phyloP scores from a whole-genome alignment of 2,888 invertebrate genomes.

The Pycnomerus fuliginosus region DNA sequence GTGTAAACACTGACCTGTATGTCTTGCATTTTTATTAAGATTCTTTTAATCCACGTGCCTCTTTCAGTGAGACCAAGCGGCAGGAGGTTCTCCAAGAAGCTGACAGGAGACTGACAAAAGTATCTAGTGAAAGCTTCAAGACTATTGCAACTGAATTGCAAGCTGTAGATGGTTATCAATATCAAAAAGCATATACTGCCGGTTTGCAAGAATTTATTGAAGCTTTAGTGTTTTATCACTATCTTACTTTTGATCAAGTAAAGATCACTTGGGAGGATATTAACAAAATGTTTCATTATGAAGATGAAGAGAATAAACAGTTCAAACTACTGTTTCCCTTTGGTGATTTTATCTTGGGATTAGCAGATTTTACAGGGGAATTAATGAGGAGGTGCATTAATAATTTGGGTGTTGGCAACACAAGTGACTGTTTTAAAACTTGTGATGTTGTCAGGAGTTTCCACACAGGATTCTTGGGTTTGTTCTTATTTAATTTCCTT shows the following conservation, averaged over 20 bases:
- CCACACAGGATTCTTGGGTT: conserved; percentile 64
- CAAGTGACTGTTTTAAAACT: conserved; percentile 67
- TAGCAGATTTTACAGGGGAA: conserved; percentile 88
- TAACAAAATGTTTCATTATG: conserved; percentile 39
- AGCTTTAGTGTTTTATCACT: conserved; percentile 76
- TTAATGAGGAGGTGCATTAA: conserved; percentile 87
- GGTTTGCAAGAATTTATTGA: conserved; percentile 84
- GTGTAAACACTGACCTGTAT: conserved; percentile 57
- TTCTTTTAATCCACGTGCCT: conserved; percentile 12
- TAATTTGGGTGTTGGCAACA: conserved; percentile 74
- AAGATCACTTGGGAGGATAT: conserved; percentile 57
- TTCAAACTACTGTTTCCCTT: conserved; percentile 49
- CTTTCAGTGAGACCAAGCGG: conserved; percentile 57
- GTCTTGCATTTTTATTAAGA: conserved; percentile 13
- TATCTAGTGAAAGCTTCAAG: conserved; percentile 62
- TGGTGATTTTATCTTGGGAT: conserved; percentile 69
- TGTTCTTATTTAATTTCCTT: conserved; percentile 3
- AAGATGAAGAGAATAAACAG: conserved; percentile 26
- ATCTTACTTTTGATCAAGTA: conserved; percentile 61
- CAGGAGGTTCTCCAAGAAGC: conserved; percentile 63
- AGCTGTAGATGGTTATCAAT: conserved; percentile 70
- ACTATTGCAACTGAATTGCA: conserved; percentile 74
- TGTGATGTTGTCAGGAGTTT: conserved; percentile 71
- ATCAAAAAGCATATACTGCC: conserved; percentile 64
- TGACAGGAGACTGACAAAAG: conserved; percentile 62